A percentile compares a stretch with the other conserved stretches of the same genome.
phyloP scores from a whole-genome alignment of 2,113 vertebrate species.

The Tyto alba region DNA sequence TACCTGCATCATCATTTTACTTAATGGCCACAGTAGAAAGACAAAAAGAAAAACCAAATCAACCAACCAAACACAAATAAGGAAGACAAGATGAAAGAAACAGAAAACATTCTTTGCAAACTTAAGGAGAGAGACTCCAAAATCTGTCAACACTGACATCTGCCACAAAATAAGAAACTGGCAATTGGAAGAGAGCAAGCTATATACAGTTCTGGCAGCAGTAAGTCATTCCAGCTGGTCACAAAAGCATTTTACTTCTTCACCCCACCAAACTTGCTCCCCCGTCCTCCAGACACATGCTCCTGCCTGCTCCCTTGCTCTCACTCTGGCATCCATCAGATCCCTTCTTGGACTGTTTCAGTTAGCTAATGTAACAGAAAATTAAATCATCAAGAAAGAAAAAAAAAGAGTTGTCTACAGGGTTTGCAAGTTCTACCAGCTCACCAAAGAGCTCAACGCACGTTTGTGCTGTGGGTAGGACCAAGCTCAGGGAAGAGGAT shows the following conservation, averaged over 20 bases:
- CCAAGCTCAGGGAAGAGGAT: background rate
- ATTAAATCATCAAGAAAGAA: background rate
- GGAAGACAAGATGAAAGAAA: background rate
- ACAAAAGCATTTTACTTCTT: background rate
- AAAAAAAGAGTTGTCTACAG: background rate
- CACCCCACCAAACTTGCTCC: background rate
- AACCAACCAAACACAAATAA: background rate
- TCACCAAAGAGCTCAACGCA: background rate
- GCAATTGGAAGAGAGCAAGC: background rate
- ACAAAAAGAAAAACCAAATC: background rate
- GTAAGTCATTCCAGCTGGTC: background rate
- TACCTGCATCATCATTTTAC: background rate
- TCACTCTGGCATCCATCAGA: background rate
- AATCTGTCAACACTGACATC: background rate
- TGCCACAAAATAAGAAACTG: background rate
- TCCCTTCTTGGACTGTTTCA: background rate
- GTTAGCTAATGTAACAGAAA: background rate
- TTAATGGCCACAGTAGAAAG: background rate
- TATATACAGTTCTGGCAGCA: background rate
- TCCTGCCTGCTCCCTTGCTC: background rate
- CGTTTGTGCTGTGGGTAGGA: accelerated
- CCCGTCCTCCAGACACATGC: background rate
- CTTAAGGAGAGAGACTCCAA: background rate
- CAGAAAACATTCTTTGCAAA: background rate
- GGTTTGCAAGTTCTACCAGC: background rate